phyloP scores from a whole-genome alignment of 2,888 invertebrate genomes.

The Oxytorus armatus region DNA sequence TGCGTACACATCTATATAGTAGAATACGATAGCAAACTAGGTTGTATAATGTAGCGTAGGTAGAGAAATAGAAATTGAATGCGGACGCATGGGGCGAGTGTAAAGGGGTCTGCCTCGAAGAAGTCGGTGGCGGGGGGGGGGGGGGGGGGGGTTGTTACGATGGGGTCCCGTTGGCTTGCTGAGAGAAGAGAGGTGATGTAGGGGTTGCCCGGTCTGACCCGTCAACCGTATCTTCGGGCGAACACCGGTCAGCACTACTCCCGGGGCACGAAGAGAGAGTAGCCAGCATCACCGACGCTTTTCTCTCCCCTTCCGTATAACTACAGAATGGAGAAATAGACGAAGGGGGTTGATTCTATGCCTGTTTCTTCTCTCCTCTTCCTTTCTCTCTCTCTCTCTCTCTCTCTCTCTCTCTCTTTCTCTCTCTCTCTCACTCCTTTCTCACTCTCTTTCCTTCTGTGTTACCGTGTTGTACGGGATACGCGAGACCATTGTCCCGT shows the following conservation, averaged over 20 bases:
- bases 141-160: conserved; percentile 32
- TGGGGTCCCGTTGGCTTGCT: conserved; percentile 48
- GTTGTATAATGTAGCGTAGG: conserved; percentile 47
- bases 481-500: conserved; percentile 81
- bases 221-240: conserved; percentile 83
- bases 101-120: conserved; percentile 52
- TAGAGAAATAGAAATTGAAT: conserved; percentile 68
- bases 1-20: neutral
- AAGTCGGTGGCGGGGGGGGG: conserved; percentile 40
- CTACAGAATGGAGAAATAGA: conserved; percentile 77
- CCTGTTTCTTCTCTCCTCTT: conserved; percentile 69
- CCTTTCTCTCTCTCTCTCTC: conserved; percentile 68
- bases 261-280: conserved; percentile 62
- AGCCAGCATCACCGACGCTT: conserved; percentile 71
- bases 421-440: conserved; percentile 68
- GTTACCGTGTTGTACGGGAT: conserved; percentile 67
- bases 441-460: conserved; percentile 75
- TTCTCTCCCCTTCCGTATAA: conserved; percentile 72
- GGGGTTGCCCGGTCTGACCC: conserved; percentile 70
- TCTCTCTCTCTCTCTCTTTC: conserved; percentile 65
- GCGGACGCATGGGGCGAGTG: conserved; percentile 52
- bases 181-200: conserved; percentile 38
- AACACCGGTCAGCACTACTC: conserved; percentile 81
- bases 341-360: conserved; percentile 69
- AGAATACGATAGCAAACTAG: conserved; percentile 42